Evolutionary conservation across 2,797 vertebrate genomes (phyloP).

Genomic region (Pogoniulus pusillus): DNA sequence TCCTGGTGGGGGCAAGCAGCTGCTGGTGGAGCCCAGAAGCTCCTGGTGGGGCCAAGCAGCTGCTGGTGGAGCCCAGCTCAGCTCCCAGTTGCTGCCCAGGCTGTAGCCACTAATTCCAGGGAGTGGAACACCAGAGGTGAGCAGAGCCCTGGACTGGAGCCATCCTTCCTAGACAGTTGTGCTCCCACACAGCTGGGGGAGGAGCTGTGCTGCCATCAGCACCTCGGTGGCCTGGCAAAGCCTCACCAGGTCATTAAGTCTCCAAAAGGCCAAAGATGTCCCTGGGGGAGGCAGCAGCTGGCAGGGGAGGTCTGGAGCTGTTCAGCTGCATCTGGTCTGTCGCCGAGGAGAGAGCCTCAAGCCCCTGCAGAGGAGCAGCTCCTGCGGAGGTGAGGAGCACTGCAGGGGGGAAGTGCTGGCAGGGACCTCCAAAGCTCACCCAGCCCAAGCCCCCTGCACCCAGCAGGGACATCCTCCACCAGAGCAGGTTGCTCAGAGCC

Average conservation of each 20-base stretch:
- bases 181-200: not conserved
- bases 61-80: not conserved
- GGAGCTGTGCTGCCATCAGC: not conserved
- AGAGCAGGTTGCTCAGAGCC: too few relatives aligned
- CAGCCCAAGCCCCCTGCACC: too few relatives aligned
- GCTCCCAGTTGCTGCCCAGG: accelerated
- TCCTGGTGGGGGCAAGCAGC: too few relatives aligned
- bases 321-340: too few relatives aligned
- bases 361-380: not conserved
- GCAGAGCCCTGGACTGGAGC: not conserved
- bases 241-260: not conserved
- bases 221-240: not conserved
- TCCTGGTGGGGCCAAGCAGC: too few relatives aligned
- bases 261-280: not conserved
- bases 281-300: not conserved
- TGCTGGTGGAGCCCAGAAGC: too few relatives aligned
- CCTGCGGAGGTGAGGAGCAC: not conserved
- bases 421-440: too few relatives aligned
- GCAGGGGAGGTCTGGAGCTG: not conserved
- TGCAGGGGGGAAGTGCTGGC: not conserved
- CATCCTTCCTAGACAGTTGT: not conserved
- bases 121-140: accelerated
- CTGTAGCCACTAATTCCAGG: not conserved
- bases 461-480: too few relatives aligned
- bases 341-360: accelerated